Conservation (phyloP, 2,888 invertebrate species). For the Lymantria monacha region DNA sequence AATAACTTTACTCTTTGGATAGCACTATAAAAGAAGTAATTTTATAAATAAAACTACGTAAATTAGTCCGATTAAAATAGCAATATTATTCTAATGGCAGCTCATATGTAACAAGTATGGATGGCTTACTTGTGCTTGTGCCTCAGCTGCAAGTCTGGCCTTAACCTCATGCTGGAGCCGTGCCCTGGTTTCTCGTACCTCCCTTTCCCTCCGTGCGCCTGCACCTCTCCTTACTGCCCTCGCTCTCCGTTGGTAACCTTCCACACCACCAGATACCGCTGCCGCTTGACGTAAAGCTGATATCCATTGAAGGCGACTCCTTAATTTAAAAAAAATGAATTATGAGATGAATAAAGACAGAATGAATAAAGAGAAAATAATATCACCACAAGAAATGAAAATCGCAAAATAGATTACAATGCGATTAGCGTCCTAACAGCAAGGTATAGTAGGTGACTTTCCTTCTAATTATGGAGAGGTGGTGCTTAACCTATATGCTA, state of each 20-base stretch:
- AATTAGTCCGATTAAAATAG: too few species aligned
- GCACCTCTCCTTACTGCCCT: conserved; percentile 76
- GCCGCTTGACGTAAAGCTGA: conserved; percentile 88
- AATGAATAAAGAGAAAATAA: background rate
- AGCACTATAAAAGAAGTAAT: too few species aligned
- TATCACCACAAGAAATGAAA: too few species aligned
- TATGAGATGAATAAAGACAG: background rate
- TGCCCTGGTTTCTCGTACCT: conserved; percentile 83
- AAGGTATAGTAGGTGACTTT: too few species aligned
- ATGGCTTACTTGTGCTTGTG: conserved; percentile 72
- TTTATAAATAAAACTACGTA: too few species aligned
- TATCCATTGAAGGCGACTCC: conserved; percentile 89
- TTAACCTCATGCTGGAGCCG: conserved; percentile 85
- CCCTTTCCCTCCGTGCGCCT: conserved; percentile 78
- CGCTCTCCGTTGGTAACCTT: conserved; percentile 86
- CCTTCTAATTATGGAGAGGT: too few species aligned
- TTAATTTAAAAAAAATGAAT: conserved; percentile 24
- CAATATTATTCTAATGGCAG: too few species aligned
- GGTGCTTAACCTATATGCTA: too few species aligned
- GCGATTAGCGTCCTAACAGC: too few species aligned
- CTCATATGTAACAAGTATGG: background rate
- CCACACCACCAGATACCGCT: conserved; percentile 85
- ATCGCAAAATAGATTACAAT: too few species aligned
- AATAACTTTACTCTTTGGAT: too few species aligned
- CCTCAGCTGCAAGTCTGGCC: conserved; percentile 83